Base-by-base conservation (phyloP, 2,113 vertebrate genomes). In the Pipa parva region DNA sequence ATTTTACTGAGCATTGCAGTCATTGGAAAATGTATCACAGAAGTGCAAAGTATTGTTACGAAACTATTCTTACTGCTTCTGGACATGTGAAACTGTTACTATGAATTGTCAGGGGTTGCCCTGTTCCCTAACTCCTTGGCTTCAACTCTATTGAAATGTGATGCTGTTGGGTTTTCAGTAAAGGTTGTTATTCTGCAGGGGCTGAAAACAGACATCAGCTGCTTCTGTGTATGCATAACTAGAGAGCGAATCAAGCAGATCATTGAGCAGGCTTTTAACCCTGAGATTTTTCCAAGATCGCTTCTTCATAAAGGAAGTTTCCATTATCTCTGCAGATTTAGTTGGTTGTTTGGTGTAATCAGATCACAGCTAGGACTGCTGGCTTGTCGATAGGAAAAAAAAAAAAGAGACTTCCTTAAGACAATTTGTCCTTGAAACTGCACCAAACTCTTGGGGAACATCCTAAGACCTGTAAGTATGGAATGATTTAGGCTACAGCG, bases 391-490 rank as follows among this genome's bases (percentile, higher is more conserved):
- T 85, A 90, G 85, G 87, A 85, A n/a, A n/a, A n/a, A n/a, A n/a
- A n/a, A n/a, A n/a, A n/a, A n/a, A 42, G n/a, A 87, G 86, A 81
- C 88, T 91, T 91, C 89, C 81, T 84, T 83, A 82, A 91, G 89
- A 90, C 85, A 87, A 87, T 93, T 92, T 95, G 95, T 95, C 95
- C 95, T 97, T 97, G 95, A 97, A 97, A 92, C 91, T 93, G 93
- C 93, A 95, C 87, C 92, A 92, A 95, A 97, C 90, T 97, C 94
- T 95, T 92, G 91, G n/a, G n/a, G 92, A 94, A 94, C 92, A 92
- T 87, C 90, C 90, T 85, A 86, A 91, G 90, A 93, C 86, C 82
- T 88, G 95, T 97, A 88, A 97, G 95, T 98, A 96, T 82, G 82
- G 85, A n/a, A 86, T 80, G 85, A 90, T 90, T 87, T 84, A 87